These are phyloP conservation scores for Cydia strobilella DNA, from an alignment of 1,140 invertebrate species.

Conservation along the genomic window DNA sequence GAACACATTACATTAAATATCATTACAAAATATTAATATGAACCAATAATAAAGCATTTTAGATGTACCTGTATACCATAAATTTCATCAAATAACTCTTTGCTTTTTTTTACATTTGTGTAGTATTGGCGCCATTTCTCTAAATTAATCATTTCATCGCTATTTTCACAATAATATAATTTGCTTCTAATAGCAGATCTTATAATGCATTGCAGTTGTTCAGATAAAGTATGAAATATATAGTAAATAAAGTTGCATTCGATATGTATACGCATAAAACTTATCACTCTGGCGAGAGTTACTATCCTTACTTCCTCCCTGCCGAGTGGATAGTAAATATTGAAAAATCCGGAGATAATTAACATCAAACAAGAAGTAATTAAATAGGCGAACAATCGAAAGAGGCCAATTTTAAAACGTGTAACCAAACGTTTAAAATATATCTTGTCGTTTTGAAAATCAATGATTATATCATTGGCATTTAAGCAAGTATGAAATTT, in stretches of 20 bases:
- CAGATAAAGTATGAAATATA: neutral
- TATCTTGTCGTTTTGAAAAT: slow-evolving; percentile 7
- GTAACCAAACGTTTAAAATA: neutral
- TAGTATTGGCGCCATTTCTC: neutral
- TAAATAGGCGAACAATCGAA: neutral
- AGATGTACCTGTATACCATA: neutral
- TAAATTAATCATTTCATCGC: neutral
- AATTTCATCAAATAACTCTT: neutral
- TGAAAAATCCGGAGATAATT: neutral
- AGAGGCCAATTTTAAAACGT: neutral
- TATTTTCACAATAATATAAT: neutral
- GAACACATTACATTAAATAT: neutral
- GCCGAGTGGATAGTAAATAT: neutral
- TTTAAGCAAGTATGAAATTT: neutral
- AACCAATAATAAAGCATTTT: neutral
- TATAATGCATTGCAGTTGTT: neutral
- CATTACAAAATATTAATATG: neutral
- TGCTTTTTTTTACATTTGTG: neutral
- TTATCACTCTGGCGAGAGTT: neutral
- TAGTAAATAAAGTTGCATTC: neutral
- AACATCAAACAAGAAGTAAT: neutral
- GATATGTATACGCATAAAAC: neutral
- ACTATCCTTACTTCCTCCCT: neutral
- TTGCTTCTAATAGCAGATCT: neutral
- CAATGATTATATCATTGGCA: neutral